Evolutionary conservation across 2,888 invertebrate species (phyloP).

Genomic region (Pseudeuparius sepicola): DNA sequence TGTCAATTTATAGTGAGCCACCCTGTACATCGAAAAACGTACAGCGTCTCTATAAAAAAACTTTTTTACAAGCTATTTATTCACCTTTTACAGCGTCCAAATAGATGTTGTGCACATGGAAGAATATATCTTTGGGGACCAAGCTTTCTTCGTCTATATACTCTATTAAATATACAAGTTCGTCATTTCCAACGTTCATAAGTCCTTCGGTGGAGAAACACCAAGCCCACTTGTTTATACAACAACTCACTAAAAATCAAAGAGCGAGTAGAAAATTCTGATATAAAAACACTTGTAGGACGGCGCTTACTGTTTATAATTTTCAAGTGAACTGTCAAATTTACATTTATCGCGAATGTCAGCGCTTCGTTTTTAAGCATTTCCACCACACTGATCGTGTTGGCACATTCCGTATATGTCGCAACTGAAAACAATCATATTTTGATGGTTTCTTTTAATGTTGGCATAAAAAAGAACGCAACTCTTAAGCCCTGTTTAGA

Average conservation of each 20-base stretch:
- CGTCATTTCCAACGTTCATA: conserved; percentile 73
- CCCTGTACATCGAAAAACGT: too few species aligned
- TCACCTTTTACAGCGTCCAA: conserved; percentile 54
- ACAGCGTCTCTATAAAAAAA: too few species aligned
- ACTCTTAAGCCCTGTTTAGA: too few species aligned
- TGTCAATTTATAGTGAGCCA: too few species aligned
- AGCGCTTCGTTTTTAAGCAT: conserved; percentile 51
- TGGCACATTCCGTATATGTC: conserved; percentile 45
- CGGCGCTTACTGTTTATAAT: conserved; percentile 61
- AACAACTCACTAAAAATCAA: conserved; percentile 30
- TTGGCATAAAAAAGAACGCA: too few species aligned
- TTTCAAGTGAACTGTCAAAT: conserved; percentile 64
- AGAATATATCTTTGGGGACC: conserved; percentile 63
- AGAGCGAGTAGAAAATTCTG: too few species aligned
- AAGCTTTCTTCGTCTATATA: conserved; percentile 50
- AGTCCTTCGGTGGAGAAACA: conserved; percentile 69
- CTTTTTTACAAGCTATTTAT: background rate
- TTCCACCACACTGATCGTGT: conserved; percentile 46
- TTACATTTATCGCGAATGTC: conserved; percentile 64
- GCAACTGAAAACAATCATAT: conserved; percentile 39
- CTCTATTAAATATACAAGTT: conserved; percentile 66
- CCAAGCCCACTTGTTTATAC: conserved; percentile 60
- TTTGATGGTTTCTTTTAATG: too few species aligned
- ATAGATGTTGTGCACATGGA: conserved; percentile 63
- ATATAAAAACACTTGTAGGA: too few species aligned